Conservation (phyloP, 2,113 vertebrate species). For the Actenoides hombroni region DNA sequence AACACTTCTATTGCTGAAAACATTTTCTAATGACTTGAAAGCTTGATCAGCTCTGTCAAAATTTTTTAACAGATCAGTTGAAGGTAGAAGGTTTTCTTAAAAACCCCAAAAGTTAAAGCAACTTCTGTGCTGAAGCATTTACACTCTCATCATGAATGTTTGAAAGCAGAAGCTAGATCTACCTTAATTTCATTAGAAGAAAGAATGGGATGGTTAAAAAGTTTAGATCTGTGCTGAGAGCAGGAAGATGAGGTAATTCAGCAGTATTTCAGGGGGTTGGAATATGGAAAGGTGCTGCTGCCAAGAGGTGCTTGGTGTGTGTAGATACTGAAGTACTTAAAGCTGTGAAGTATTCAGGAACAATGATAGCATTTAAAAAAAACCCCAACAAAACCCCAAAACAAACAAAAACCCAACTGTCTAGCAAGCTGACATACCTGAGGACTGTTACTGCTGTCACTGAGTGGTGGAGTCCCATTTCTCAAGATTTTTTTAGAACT, state of each 20-base stretch:
- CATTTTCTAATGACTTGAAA: neutral
- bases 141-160: neutral
- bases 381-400: neutral
- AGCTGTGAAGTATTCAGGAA: neutral
- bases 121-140: neutral
- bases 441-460: neutral
- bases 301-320: neutral
- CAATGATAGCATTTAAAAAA: neutral
- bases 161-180: neutral
- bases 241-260: neutral
- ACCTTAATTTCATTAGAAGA: neutral
- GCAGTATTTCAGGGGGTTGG: neutral
- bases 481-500: neutral
- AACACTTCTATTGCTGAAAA: neutral
- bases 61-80: neutral
- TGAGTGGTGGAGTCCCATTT: neutral
- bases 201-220: neutral
- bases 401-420: no score
- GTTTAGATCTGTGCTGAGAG: neutral
- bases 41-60: neutral
- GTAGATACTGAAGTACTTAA: neutral
- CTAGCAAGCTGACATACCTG: neutral
- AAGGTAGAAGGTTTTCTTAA: neutral
- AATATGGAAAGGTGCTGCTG: neutral
- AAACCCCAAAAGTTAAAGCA: neutral